Conservation (phyloP, 2,888 invertebrate genomes). For the Beris chalybata region DNA sequence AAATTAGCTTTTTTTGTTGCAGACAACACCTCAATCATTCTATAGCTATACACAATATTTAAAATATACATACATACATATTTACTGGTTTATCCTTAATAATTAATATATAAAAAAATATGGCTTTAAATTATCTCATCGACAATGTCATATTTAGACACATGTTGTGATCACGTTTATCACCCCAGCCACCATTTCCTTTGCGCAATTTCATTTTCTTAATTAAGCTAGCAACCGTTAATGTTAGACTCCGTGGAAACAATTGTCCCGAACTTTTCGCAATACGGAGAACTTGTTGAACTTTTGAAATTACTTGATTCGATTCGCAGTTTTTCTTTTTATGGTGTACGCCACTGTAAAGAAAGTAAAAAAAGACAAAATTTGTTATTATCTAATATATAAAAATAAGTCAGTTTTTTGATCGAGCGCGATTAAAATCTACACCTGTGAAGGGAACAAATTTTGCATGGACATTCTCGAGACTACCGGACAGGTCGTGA, state of each 20-base stretch:
- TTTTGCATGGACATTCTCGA: no score
- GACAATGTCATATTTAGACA: slow-evolving; percentile 72
- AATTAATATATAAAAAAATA: not conserved
- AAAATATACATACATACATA: no score
- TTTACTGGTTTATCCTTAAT: no score
- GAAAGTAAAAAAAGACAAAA: slow-evolving; percentile 29
- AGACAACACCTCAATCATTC: no score
- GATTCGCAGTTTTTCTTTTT: slow-evolving; percentile 90
- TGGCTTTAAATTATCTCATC: slow-evolving; percentile 45
- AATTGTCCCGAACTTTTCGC: slow-evolving; percentile 67
- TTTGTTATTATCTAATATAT: no score
- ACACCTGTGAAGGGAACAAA: no score
- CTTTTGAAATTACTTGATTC: slow-evolving; percentile 80
- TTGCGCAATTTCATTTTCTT: slow-evolving; percentile 77
- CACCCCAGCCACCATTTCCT: slow-evolving; percentile 99
- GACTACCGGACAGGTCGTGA: no score
- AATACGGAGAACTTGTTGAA: slow-evolving; percentile 74
- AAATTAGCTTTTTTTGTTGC: no score
- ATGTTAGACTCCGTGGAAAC: slow-evolving; percentile 69
- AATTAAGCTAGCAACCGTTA: slow-evolving; percentile 67
- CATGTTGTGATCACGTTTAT: slow-evolving; percentile 77
- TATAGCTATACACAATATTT: no score
- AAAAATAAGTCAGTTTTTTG: no score
- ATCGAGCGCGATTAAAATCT: no score
- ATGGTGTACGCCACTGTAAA: slow-evolving; percentile 89